Percentiles rank a stretch among this genome's conserved stretches.
Conservation (phyloP, 2,888 invertebrate species). For the Drosophila atroscutellata region DNA sequence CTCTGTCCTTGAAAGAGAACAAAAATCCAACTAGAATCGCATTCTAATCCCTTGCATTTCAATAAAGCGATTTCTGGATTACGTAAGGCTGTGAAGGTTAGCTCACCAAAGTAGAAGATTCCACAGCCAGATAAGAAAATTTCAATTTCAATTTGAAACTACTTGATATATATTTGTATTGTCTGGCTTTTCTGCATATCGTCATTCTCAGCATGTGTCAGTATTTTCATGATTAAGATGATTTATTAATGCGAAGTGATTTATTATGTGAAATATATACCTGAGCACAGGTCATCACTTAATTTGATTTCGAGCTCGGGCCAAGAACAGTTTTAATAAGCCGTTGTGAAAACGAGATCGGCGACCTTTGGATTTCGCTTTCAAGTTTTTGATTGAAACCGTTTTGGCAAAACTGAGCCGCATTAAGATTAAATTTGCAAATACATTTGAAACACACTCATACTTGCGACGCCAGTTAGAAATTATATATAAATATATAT, state of each 20-base stretch:
- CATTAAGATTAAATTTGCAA: conserved; percentile 55
- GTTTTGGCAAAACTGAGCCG: conserved; percentile 4
- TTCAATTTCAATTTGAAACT: conserved; percentile 10
- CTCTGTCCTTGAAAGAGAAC: background rate
- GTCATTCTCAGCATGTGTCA: conserved; percentile 8
- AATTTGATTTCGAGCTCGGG: conserved; percentile 30
- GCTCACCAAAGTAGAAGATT: background rate
- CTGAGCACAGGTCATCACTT: conserved; percentile 6
- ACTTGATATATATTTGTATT: background rate
- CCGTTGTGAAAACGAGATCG: background rate
- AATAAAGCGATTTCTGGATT: background rate
- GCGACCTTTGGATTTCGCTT: conserved; percentile 34
- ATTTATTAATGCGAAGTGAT: conserved; percentile 57
- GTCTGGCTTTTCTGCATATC: background rate
- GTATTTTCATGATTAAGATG: conserved; percentile 53
- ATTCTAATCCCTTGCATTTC: background rate
- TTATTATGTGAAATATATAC: conserved; percentile 54
- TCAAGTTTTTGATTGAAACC: conserved; percentile 15
- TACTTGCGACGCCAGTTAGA: conserved; percentile 21
- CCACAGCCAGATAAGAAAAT: conserved; percentile 1
- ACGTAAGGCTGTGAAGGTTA: background rate
- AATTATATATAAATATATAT: conserved; percentile 21
- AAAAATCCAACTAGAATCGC: background rate
- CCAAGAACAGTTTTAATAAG: conserved; percentile 58
- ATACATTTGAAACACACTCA: conserved; percentile 39